A percentile compares a stretch with the other conserved stretches of the same genome.
Conservation (phyloP, 2,113 vertebrate genomes). For the Addax nasomaculatus region DNA sequence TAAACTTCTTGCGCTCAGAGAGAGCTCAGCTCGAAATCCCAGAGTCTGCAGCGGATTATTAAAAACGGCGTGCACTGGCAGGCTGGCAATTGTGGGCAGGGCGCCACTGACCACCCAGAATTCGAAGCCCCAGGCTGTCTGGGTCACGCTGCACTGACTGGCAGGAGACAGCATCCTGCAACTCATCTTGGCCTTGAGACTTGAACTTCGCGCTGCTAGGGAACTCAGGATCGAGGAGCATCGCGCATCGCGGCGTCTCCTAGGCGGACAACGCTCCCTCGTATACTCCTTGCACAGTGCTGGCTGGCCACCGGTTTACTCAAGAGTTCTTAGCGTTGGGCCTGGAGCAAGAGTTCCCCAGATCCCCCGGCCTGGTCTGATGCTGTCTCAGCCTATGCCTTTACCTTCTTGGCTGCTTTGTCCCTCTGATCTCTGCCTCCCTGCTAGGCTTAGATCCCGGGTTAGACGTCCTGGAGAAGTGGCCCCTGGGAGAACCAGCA, state of each 20-base stretch:
- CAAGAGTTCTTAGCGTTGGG: not conserved
- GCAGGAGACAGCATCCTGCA: fast-evolving
- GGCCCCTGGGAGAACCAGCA: not conserved
- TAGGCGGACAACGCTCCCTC: not conserved
- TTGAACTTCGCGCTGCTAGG: not conserved
- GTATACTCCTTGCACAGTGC: not conserved
- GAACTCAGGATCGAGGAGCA: not conserved
- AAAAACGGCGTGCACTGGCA: not conserved
- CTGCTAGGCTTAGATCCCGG: fast-evolving
- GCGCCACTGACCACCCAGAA: not conserved
- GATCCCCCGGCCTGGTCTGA: not conserved
- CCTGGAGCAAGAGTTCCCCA: not conserved
- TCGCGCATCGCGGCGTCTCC: not conserved
- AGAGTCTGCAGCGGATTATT: not conserved
- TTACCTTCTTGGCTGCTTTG: not conserved
- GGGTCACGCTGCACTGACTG: not conserved
- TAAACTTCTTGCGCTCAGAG: not conserved
- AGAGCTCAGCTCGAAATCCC: not conserved
- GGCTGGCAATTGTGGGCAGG: not conserved
- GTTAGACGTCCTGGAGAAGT: not conserved
- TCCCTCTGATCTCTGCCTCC: not conserved
- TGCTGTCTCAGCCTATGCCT: not conserved
- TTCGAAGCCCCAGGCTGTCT: not conserved
- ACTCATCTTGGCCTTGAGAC: not conserved
- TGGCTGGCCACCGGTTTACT: not conserved